A percentile compares a stretch with the other conserved stretches of the same genome.
Conservation (phyloP, 2,888 invertebrate species). For the Caenorhabditis imperialis region DNA sequence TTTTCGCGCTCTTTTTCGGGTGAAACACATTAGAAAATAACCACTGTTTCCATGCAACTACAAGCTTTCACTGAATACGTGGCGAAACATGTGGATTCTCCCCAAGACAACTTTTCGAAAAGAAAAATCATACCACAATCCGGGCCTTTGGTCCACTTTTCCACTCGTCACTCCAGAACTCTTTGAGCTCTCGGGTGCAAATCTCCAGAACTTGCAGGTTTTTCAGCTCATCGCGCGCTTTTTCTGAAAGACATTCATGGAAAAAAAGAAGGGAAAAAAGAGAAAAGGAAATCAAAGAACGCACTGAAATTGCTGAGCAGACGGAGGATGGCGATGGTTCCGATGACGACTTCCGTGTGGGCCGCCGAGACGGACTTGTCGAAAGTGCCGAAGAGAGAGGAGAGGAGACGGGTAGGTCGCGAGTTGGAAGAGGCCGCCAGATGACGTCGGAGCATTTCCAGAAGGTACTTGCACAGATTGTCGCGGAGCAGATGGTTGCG, state of each 20-base stretch:
- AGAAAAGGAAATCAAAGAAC: conserved; percentile 5
- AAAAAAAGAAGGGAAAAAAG: conserved; percentile 4
- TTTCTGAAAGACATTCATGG: conserved; percentile 62
- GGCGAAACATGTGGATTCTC: background rate
- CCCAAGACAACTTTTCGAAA: background rate
- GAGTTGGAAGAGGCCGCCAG: conserved; percentile 35
- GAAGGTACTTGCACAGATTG: conserved; percentile 31
- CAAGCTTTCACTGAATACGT: background rate
- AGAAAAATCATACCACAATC: conserved; percentile 37
- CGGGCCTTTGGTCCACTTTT: conserved; percentile 42
- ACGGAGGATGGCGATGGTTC: conserved; percentile 60
- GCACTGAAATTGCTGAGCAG: conserved; percentile 64
- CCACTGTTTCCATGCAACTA: background rate
- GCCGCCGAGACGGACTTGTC: conserved; percentile 40
- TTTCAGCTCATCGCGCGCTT: conserved; percentile 69
- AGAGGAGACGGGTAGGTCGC: conserved; percentile 30
- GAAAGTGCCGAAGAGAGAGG: conserved; percentile 42
- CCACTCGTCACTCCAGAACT: conserved; percentile 42
- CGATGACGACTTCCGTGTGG: conserved; percentile 56
- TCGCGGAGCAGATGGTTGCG: conserved; percentile 57
- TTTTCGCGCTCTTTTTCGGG: background rate
- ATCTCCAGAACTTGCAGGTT: conserved; percentile 61
- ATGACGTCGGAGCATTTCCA: conserved; percentile 37
- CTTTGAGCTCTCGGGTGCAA: conserved; percentile 64
- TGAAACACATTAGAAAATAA: conserved; percentile 17